Conservation (phyloP, 2,888 invertebrate species). For the Ectropis crepuscularia region DNA sequence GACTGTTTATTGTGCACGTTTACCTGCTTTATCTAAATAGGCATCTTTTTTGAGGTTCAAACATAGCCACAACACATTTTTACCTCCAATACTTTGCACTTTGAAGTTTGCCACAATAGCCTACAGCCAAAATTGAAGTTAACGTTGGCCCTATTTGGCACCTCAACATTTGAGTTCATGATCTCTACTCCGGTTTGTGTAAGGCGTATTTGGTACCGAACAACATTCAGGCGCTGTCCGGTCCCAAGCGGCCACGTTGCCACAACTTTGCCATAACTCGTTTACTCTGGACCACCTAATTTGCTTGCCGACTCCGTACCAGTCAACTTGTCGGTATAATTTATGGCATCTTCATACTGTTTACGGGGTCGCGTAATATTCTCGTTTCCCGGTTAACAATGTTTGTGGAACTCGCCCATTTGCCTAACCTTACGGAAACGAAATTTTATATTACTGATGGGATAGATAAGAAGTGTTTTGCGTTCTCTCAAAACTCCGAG, state of each 20-base stretch:
- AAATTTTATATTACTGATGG: slow-evolving; percentile 35
- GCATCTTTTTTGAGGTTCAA: not conserved
- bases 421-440: slow-evolving; percentile 37
- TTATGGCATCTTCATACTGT: slow-evolving; percentile 60
- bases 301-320: slow-evolving; percentile 69
- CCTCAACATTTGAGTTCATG: slow-evolving; percentile 27
- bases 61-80: not conserved
- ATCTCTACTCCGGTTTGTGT: slow-evolving; percentile 43
- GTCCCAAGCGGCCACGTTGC: slow-evolving; percentile 60
- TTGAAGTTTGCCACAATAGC: slow-evolving; percentile 2
- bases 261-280: slow-evolving; percentile 74
- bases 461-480: slow-evolving; percentile 33
- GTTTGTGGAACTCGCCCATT: slow-evolving; percentile 41
- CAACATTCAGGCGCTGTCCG: slow-evolving; percentile 50
- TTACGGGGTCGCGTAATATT: slow-evolving; percentile 44
- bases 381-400: slow-evolving; percentile 42
- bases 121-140: slow-evolving; percentile 8
- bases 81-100: not conserved
- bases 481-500: slow-evolving; percentile 20
- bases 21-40: slow-evolving; percentile 6
- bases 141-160: slow-evolving; percentile 14
- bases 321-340: slow-evolving; percentile 69
- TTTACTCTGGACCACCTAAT: slow-evolving; percentile 74
- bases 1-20: slow-evolving; percentile 1
- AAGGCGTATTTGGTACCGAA: slow-evolving; percentile 43